Evolutionary conservation across 2,797 vertebrate species (phyloP).

Genomic region (Triplophysa bombifrons): DNA sequence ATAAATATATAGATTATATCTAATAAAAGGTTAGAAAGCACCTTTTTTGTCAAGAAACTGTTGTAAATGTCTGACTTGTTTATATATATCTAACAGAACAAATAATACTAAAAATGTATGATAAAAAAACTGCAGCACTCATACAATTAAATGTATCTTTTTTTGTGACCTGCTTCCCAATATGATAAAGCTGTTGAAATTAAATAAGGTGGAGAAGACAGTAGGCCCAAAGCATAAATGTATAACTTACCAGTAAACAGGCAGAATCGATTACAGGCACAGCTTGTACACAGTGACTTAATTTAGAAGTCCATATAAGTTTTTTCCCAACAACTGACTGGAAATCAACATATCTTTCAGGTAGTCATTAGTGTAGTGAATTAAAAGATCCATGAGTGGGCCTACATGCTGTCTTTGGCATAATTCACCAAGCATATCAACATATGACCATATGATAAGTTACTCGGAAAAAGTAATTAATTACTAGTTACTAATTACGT

Average conservation of each 20-base stretch:
- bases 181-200: background rate
- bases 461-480: too few relatives aligned
- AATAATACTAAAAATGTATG: too few relatives aligned
- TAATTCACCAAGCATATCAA: conserved; percentile 8
- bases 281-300: background rate
- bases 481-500: too few relatives aligned
- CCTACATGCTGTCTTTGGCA: background rate
- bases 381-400: background rate
- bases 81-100: background rate
- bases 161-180: background rate
- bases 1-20: background rate
- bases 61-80: background rate
- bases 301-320: background rate
- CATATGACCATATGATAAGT: background rate
- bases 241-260: conserved; percentile 23
- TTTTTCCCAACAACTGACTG: background rate
- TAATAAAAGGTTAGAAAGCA: background rate
- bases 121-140: too few relatives aligned
- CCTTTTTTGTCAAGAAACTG: background rate
- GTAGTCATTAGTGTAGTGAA: too few relatives aligned
- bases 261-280: background rate
- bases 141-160: too few relatives aligned
- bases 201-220: background rate
- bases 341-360: background rate
- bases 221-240: background rate